phyloP scores from a whole-genome alignment of 2,888 invertebrate species.

The Bibio marci region DNA sequence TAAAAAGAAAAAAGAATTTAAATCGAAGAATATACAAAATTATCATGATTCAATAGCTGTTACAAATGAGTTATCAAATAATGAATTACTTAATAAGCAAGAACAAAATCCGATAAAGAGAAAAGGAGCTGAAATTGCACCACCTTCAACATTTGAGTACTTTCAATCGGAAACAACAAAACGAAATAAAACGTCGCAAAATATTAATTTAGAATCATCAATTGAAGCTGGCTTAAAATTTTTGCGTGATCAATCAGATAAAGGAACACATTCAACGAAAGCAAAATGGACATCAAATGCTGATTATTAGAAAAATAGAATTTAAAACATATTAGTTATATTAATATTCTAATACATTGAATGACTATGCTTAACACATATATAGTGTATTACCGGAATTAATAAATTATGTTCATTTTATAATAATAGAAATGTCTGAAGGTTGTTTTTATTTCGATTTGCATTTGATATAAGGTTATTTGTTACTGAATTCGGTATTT shows the following conservation, averaged over 20 bases:
- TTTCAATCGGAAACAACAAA: slow-evolving; percentile 21
- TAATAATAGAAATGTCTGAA: too few relatives aligned
- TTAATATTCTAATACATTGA: too few relatives aligned
- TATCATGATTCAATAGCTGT: too few relatives aligned
- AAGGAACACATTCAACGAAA: slow-evolving; percentile 20
- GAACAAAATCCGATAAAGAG: not conserved
- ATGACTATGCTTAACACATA: too few relatives aligned
- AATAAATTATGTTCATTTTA: too few relatives aligned
- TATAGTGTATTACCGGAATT: too few relatives aligned
- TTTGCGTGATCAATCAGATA: slow-evolving; percentile 35
- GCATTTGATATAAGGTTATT: too few relatives aligned
- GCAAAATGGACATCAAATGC: slow-evolving; percentile 25
- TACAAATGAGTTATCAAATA: too few relatives aligned
- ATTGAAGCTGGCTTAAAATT: slow-evolving; percentile 37
- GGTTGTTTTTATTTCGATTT: too few relatives aligned
- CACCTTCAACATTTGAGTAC: slow-evolving; percentile 48
- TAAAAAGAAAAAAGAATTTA: not conserved
- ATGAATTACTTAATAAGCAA: not conserved
- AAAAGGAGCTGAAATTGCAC: slow-evolving; percentile 38
- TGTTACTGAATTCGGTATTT: too few relatives aligned
- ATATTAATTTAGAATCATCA: slow-evolving; percentile 33
- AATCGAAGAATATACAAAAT: not conserved
- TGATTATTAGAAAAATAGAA: slow-evolving; percentile 18
- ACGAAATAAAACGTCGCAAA: slow-evolving; percentile 11
- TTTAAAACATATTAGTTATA: too few relatives aligned